Percentiles rank a stretch among this genome's conserved stretches.
Evolutionary conservation across 2,797 vertebrate genomes (phyloP).

Genomic region (Enteromius mattozi): DNA sequence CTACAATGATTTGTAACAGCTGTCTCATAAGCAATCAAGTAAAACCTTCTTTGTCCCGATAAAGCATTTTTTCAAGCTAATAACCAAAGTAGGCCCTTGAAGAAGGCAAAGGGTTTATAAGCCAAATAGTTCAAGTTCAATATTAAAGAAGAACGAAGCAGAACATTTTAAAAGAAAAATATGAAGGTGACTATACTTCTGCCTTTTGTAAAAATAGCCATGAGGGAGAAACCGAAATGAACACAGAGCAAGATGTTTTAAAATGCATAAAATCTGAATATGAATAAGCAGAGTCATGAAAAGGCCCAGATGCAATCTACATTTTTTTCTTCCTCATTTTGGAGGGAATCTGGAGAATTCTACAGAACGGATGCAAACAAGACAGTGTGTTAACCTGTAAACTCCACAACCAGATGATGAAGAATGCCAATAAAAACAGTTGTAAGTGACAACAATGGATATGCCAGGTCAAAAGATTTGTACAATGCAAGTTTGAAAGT

Average conservation of each 20-base stretch:
- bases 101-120: background rate
- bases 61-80: background rate
- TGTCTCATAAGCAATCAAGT: background rate
- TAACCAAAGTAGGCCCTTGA: background rate
- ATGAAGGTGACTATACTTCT: background rate
- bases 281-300: background rate
- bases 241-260: background rate
- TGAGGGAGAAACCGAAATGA: background rate
- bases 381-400: background rate
- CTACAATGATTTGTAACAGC: constrained; percentile 6
- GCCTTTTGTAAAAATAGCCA: background rate
- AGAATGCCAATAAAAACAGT: background rate
- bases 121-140: background rate
- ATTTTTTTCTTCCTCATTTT: background rate
- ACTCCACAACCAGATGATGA: background rate
- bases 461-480: background rate
- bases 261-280: background rate
- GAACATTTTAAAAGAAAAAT: background rate
- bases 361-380: background rate
- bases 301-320: background rate
- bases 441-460: background rate
- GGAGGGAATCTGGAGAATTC: background rate
- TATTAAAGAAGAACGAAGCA: background rate
- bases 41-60: constrained; percentile 6
- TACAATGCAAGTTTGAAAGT: background rate